Evolutionary conservation across 2,888 invertebrate genomes (phyloP), one percentile per base, ranked within the genome.

Genomic region (Vanessa cardui): DNA sequence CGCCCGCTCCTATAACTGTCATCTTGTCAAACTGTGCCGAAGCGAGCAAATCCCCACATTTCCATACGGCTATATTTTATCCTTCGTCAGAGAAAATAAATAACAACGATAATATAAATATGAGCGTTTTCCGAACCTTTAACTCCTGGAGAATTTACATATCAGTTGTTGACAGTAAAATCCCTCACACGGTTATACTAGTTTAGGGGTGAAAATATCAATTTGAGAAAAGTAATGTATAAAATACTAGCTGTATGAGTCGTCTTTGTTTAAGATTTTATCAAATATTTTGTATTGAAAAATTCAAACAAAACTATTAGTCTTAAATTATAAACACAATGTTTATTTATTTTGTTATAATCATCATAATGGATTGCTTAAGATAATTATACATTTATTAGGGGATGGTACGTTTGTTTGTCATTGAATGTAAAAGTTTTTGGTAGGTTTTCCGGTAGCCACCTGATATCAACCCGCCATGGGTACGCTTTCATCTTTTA

Each of bases 61-160:
- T 89, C 91, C 90, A 90, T 92, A 86, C 85, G 81, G 81, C 84
- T 84, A 90, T 89, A 91, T 89, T 90, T 91, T 88, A 89, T 85
- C 87, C 86, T 84, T 86, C 88, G 84, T 83, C 81, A 83, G 86
- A 88, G 87, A 89, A 92, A 91, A 91, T 92, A 92, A 92, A 91
- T 90, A 90, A 88, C 87, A 84, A 83, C 87, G 82, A 87, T 89
- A 87, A 85, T 88, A 90, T 89, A 87, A 88, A 89, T 88, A 88
- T 86, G 86, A 89, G 81, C 82, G 85, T 89, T 88, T 88, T 83
- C 84, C 82, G 79, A 87, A 86, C 85, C 87, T 86, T 81, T 83
- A 86, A 84, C 84, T 86, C 86, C 75, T 78, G 75, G 73, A 84
- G 90, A 83, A 91, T 92, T 92, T 91, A 89, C 91, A 88, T 91